Evolutionary conservation across 2,888 invertebrate genomes (phyloP), one percentile per base, ranked within the genome.

Genomic region (Andrena camellia): DNA sequence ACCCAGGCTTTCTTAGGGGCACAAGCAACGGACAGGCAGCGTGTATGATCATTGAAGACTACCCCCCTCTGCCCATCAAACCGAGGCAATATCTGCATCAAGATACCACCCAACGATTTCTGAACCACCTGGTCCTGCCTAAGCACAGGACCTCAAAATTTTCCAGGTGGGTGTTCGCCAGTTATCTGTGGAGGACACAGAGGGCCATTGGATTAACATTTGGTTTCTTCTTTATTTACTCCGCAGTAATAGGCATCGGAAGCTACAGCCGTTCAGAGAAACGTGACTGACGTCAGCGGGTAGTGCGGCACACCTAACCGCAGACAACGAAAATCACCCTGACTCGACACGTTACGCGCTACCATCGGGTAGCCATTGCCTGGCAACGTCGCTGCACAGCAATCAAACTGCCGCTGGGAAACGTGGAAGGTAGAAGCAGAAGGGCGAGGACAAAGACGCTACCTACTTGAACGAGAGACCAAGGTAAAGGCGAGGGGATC

Each of bases 261-360:
- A 98, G 96, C 96, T 98, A 95, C 97, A 98, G 96, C 98, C 98
- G 94, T 97, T 98, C 96, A 97, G 98, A 96, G 98, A 98, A 97
- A 98, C 98, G 98, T 98, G 98, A 98, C 97, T 97, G 96, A 94
- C 93, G 92, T 94, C 90, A 92, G 90, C 88, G 92, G 92, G 90
- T 92, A 92, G 91, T 86, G 93, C 92, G 92, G 92, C 92, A 90
- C 83, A 90, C 89, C 90, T 91, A 87, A 93, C 92, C 93, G 93
- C 93, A 88, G 91, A 88, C 84, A 90, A 92, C 90, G 90, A 90
- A 88, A 89, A 92, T 88, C 92, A 93, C 88, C 92, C 93, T 93
- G 93, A 93, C 93, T 93, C 93, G 92, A 93, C 90, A 92, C 93
- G 92, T 89, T 83, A 85, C 86, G 88, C 87, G 92, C 92, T 91